Percentiles rank a stretch among this genome's conserved stretches.
These are phyloP conservation scores for Tachysurus fulvidraco DNA, from an alignment of 2,113 vertebrate genomes.

Conservation along the genomic window DNA sequence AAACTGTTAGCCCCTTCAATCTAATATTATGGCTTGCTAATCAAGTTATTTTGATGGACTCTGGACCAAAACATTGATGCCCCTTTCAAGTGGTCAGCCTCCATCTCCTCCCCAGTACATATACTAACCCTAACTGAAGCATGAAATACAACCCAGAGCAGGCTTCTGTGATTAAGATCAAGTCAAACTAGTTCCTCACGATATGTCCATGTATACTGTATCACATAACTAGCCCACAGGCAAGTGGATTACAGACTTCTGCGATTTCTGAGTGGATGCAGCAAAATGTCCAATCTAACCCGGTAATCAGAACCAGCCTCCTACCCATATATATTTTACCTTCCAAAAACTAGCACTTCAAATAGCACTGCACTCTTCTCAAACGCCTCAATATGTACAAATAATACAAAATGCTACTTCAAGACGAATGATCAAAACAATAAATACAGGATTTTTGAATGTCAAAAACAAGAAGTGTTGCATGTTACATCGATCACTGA, in stretches of 20 bases:
- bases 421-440: slow-evolving; percentile 46
- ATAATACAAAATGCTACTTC: slow-evolving; percentile 39
- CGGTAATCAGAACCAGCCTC: slow-evolving; percentile 7
- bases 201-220: neutral
- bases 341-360: slow-evolving; percentile 4
- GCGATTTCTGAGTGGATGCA: slow-evolving; percentile 12
- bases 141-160: neutral
- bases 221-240: neutral
- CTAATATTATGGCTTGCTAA: neutral
- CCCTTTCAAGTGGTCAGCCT: neutral
- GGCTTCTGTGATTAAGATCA: slow-evolving; percentile 25
- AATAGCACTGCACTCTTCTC: slow-evolving; percentile 23
- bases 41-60: neutral
- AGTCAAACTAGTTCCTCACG: slow-evolving; percentile 31
- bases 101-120: neutral
- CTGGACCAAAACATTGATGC: neutral
- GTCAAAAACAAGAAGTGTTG: slow-evolving; percentile 2
- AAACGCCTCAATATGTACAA: slow-evolving; percentile 44
- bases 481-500: slow-evolving; percentile 11
- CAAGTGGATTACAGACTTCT: neutral
- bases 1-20: neutral
- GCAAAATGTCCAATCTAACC: slow-evolving; percentile 10
- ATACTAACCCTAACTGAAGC: neutral
- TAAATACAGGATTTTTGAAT: slow-evolving; percentile 40
- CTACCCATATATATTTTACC: neutral